Evolutionary conservation across 2,797 vertebrate genomes (phyloP), one percentile per base, ranked within the genome.

Genomic region (Columba guinea): DNA sequence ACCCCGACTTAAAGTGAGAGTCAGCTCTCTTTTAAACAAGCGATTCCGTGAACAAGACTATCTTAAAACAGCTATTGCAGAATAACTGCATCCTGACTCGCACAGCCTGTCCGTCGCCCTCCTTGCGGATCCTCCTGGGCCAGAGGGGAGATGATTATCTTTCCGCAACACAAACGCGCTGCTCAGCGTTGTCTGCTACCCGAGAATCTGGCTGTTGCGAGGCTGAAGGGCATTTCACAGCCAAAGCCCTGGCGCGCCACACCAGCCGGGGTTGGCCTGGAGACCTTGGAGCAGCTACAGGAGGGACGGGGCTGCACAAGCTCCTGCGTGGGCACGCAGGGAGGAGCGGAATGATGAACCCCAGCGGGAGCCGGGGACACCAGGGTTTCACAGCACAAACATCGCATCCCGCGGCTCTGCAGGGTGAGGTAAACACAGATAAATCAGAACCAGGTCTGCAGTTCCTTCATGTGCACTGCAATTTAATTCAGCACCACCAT

Each of bases 161-260:
- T 26, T 14, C 26, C 11, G 3, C 24, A 2, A 3, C 2, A 16
- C 0, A 1, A 58, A 34, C 22, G 10, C 4, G 1, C 5, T 26
- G 1, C 28, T 64, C 10, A 0, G 0, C 7, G 7, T 14, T 34
- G 19, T 64, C 44, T 64, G 30, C 23, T 32, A 49, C 28, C 11
- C 0, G 0, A 28, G 18, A 81, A 60, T 5, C 24, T 13, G 11
- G 13, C 18, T 78, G 82, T 60, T 56, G 39, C 13, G n/a, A 22
- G 24, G 6, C 11, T 22, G 44, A 16, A 59, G 67, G 39, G 23
- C 32, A 3, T 41, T 48, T 17, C 18, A 6, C 18, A 6, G 15
- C 41, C 19, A 11, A 28, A 52, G 19, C 19, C 52, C 23, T 20
- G 20, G 7, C 1, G 2, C 8, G 10, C 26, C 44, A 17, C 12